These are phyloP conservation scores for Enteromius radiatus DNA, from an alignment of 2,797 vertebrate genomes.

Conservation along the genomic window DNA sequence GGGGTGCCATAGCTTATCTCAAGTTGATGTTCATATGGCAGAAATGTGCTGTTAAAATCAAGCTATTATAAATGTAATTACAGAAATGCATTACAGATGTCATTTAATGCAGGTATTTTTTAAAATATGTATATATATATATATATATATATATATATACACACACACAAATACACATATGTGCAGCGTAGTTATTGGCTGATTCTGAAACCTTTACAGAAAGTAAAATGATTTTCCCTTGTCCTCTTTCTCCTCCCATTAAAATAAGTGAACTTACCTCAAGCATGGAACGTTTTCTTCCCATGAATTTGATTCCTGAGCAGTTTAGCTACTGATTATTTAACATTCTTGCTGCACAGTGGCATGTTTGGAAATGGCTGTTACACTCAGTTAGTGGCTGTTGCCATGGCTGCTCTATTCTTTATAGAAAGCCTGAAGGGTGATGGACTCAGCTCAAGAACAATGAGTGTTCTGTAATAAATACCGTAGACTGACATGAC, in stretches of 20 bases:
- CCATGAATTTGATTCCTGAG: not conserved
- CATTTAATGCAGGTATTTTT: no score
- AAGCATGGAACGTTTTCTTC: not conserved
- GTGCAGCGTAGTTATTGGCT: not conserved
- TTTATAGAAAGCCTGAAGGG: constrained; percentile 64
- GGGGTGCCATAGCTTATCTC: no score
- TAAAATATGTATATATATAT: not conserved
- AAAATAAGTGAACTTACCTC: constrained; percentile 14
- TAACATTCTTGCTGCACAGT: constrained; percentile 24
- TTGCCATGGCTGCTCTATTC: constrained; percentile 76
- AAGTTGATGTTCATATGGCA: no score
- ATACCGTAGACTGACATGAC: not conserved
- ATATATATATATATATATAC: no score
- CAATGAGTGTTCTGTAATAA: constrained; percentile 66
- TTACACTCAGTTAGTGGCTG: constrained; percentile 71
- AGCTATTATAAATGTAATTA: no score
- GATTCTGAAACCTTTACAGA: not conserved
- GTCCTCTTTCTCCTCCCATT: not conserved
- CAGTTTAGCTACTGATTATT: constrained; percentile 15
- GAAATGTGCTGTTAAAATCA: no score
- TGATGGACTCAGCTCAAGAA: constrained; percentile 62
- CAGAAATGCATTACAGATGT: no score
- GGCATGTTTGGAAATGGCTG: constrained; percentile 54
- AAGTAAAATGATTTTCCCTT: not conserved
- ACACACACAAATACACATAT: no score